phyloP scores from a whole-genome alignment of 2,113 vertebrate genomes.

The Mystacornis crossleyi region DNA sequence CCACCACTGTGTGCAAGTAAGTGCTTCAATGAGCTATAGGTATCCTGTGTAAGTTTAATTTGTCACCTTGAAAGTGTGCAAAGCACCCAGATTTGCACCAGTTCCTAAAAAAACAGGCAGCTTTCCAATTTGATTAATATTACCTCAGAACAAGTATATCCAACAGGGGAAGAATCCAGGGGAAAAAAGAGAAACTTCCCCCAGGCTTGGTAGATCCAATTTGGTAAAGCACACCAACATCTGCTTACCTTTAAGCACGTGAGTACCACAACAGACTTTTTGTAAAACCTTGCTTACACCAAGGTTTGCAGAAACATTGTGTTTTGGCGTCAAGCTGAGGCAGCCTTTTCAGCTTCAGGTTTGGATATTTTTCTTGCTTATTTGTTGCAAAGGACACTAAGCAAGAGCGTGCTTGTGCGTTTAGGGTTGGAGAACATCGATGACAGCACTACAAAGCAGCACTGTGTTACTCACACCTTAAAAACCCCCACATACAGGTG shows the following conservation, averaged over 20 bases:
- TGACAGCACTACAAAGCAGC: not conserved
- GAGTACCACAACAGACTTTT: not conserved
- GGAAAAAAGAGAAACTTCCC: not conserved
- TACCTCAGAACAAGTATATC: not conserved
- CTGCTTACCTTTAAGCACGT: not conserved
- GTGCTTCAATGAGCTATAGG: not conserved
- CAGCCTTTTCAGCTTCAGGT: not conserved
- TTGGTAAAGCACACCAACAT: not conserved
- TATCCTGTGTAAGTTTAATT: not conserved
- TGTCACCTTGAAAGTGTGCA: not conserved
- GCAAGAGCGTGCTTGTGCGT: not conserved
- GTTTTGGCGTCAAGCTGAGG: not conserved
- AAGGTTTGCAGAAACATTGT: not conserved
- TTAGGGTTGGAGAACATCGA: not conserved
- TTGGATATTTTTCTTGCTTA: not conserved
- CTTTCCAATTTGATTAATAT: not conserved
- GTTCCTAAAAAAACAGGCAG: not conserved
- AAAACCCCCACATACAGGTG: conserved; percentile 11
- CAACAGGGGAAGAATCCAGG: not conserved
- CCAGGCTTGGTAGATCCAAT: not conserved
- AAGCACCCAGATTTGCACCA: not conserved
- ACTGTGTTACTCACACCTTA: not conserved
- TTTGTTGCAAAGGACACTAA: not conserved
- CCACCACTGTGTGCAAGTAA: not conserved
- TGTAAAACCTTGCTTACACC: not conserved